phyloP scores from a whole-genome alignment of 2,888 invertebrate species.

The Hipparchia semele region DNA sequence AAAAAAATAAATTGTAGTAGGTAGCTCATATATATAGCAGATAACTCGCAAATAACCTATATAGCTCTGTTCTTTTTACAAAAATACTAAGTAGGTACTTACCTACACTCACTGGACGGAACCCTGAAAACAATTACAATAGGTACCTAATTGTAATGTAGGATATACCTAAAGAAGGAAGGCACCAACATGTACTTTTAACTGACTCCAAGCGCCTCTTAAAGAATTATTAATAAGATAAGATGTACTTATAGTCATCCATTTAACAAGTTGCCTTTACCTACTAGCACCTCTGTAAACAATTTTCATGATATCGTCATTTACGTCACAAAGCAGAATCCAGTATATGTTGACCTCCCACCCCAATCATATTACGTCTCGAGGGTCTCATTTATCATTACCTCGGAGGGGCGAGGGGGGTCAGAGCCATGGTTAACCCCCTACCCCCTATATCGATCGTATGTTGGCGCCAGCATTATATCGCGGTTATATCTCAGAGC shows the following conservation, averaged over 20 bases:
- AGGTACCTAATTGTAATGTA: too few relatives aligned
- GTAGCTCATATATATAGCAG: too few relatives aligned
- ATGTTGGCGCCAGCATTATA: slow-evolving; percentile 54
- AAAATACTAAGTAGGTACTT: too few relatives aligned
- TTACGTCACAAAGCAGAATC: slow-evolving; percentile 26
- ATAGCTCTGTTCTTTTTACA: too few relatives aligned
- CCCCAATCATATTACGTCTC: slow-evolving; percentile 10
- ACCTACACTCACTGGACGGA: too few relatives aligned
- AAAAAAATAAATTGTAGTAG: too few relatives aligned
- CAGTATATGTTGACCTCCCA: slow-evolving; percentile 18
- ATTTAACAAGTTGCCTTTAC: slow-evolving; percentile 7
- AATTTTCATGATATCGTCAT: slow-evolving; percentile 20
- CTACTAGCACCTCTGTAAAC: slow-evolving; percentile 16
- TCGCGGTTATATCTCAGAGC: slow-evolving; percentile 41
- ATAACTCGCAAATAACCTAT: too few relatives aligned
- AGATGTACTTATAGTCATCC: background rate
- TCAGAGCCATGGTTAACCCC: slow-evolving; percentile 37
- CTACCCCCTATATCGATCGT: slow-evolving; percentile 61
- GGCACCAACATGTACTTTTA: too few relatives aligned
- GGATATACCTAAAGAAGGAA: too few relatives aligned
- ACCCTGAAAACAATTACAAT: too few relatives aligned
- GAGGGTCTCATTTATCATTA: slow-evolving; percentile 21
- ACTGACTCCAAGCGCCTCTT: too few relatives aligned
- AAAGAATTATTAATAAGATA: too few relatives aligned
- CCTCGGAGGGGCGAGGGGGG: slow-evolving; percentile 32